phyloP scores from a whole-genome alignment of 2,888 invertebrate species.

The Abrostola triplasia region DNA sequence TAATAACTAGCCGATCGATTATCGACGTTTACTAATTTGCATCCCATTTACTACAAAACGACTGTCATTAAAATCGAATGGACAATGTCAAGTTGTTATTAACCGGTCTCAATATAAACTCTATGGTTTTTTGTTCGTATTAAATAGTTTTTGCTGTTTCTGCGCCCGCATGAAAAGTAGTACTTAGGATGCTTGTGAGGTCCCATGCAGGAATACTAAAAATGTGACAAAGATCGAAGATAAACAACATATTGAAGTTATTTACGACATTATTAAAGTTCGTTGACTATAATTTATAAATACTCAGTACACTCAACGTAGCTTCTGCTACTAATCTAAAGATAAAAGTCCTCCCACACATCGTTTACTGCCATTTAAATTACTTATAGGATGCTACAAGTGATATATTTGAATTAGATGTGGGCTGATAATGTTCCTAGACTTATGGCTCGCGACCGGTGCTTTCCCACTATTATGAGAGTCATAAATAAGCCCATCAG shows the following conservation, averaged over 20 bases:
- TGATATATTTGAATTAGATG: constrained; percentile 23
- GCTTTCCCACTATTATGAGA: constrained; percentile 14
- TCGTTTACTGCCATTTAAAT: not conserved
- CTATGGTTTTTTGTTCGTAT: too few relatives aligned
- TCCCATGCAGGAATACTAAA: too few relatives aligned
- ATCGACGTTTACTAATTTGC: not conserved
- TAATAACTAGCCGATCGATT: not conserved
- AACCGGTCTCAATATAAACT: too few relatives aligned
- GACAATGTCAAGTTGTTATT: not conserved
- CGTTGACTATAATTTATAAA: too few relatives aligned
- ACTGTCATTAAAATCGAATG: not conserved
- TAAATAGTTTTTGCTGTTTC: too few relatives aligned
- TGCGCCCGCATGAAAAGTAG: too few relatives aligned
- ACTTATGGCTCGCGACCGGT: too few relatives aligned
- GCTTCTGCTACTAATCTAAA: not conserved
- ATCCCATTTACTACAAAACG: not conserved
- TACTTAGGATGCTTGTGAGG: too few relatives aligned
- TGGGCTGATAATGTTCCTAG: constrained; percentile 7
- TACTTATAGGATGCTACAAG: not conserved
- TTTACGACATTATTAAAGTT: too few relatives aligned
- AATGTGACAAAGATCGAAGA: too few relatives aligned
- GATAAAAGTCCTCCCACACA: constrained; percentile 1
- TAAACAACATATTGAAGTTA: too few relatives aligned
- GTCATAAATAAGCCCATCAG: constrained; percentile 19
- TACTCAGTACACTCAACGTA: too few relatives aligned